Base-by-base conservation (phyloP, 2,797 vertebrate species). In the Tympanoctomys barrerae region DNA sequence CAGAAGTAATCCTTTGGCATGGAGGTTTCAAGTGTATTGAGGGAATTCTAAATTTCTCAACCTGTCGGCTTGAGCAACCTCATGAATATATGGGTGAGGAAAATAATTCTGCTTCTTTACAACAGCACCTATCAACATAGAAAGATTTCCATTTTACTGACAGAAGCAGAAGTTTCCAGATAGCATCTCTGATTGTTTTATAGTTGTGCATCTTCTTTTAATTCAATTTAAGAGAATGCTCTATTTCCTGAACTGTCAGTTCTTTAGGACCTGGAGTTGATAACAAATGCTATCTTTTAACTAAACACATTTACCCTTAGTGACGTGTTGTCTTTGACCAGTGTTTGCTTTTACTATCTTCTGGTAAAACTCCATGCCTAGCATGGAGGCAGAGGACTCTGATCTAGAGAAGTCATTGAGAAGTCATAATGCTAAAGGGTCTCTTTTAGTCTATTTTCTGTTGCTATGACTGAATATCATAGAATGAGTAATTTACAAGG, bases 341-440 rank as follows among this genome's bases (percentile, higher is more conserved):
- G 36, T 33, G 88, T 84, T 31, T 54, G 57, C 28, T 5, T 84
- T 31, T 61, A 62, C 42, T 7, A 9, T 39, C 68, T 54, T 39
- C 7, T 39, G 26, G 10, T 9, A 24, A 85, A 68, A 82, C 18
- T 31, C 62, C 2, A 46, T 3, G 21, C 1, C 3, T 24, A 61
- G 54, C 18, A 22, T 36, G 18, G 12, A 31, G 22, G 57, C 39
- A 36, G 24, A 68, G 36, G 42, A 49, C 21, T 61, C 52, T 68
- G 80, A 79, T n/a, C 26, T 70, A 14, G 2, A 68, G 36, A 18
- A 31, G n/a, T 39, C 52, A 71, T 70, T 11, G 2, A 68, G 36
- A 18, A 31, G n/a, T 39, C 52, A 71, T 5, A 3, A 16, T 39
- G 5, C 28, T 2, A 1, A n/a, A 3, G 0, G 5, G 10, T 18